These are phyloP conservation scores for Metellina segmentata DNA, from an alignment of 2,888 invertebrate genomes.

Conservation along the genomic window DNA sequence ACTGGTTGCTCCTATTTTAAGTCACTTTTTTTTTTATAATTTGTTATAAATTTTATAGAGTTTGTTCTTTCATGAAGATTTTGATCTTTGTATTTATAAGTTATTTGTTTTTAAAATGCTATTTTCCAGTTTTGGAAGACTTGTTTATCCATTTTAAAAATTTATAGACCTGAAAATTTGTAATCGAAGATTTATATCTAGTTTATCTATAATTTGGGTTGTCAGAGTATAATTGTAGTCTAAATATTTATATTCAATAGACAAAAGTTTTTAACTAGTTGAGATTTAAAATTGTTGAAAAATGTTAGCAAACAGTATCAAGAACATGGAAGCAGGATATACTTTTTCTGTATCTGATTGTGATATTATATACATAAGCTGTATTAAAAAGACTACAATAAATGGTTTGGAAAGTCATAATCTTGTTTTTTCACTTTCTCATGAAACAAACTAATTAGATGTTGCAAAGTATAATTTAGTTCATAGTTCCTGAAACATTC, in stretches of 20 bases:
- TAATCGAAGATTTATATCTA: neutral
- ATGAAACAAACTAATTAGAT: too few species aligned
- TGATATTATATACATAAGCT: conserved; percentile 38
- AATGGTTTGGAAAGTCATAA: conserved; percentile 78
- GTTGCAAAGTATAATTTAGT: too few species aligned
- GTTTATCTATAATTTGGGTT: conserved; percentile 15
- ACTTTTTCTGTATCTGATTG: conserved; percentile 38
- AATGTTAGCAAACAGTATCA: conserved; percentile 17
- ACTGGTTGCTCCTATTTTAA: neutral
- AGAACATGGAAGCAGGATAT: conserved; percentile 31
- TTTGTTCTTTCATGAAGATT: too few species aligned
- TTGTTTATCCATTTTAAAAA: conserved; percentile 1
- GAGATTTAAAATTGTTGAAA: conserved; percentile 15
- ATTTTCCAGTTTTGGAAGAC: neutral
- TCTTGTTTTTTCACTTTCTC: neutral
- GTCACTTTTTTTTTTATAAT: neutral
- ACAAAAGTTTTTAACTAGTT: conserved; percentile 9
- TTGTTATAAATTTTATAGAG: neutral
- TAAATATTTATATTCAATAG: neutral
- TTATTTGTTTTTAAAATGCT: neutral
- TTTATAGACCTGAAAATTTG: neutral
- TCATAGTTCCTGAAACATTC: too few species aligned
- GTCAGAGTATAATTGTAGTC: neutral
- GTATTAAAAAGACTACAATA: conserved; percentile 27
- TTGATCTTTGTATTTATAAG: neutral